Conservation (phyloP, 2,888 invertebrate species). For the Cephus sareptanus region DNA sequence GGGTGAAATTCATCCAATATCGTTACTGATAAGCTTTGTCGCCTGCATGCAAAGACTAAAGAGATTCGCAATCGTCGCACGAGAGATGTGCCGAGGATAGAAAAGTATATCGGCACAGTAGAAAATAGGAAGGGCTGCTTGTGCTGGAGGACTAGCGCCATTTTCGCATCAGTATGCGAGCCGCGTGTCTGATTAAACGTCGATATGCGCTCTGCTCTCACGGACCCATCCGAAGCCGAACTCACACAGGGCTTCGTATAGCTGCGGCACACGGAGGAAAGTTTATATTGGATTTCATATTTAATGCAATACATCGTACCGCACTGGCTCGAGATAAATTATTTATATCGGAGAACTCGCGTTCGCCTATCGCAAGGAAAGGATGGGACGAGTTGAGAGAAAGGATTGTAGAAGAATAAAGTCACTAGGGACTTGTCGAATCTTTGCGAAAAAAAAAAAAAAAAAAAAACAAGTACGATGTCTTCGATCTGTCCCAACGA, state of each 20-base stretch:
- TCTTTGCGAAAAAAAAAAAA: background rate
- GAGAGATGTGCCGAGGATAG: background rate
- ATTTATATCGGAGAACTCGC: conserved; percentile 42
- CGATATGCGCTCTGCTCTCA: conserved; percentile 35
- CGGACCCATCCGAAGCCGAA: background rate
- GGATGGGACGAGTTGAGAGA: conserved; percentile 15
- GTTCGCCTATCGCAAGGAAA: conserved; percentile 20
- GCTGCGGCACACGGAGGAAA: conserved; percentile 36
- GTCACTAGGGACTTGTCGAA: background rate
- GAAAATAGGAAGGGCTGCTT: conserved; percentile 17
- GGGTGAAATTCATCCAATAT: conserved; percentile 11
- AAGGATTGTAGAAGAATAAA: conserved; percentile 3
- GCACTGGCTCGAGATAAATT: conserved; percentile 45
- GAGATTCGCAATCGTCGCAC: background rate
- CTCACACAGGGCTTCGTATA: background rate
- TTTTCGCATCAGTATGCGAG: conserved; percentile 36
- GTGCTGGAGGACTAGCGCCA: conserved; percentile 15
- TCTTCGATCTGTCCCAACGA: background rate
- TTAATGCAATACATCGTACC: conserved; percentile 55
- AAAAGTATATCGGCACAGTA: conserved; percentile 5
- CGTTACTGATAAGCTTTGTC: conserved; percentile 17
- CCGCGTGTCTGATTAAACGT: conserved; percentile 45
- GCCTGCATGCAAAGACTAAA: conserved; percentile 8
- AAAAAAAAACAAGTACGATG: background rate
- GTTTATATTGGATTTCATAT: conserved; percentile 62